Evolutionary conservation across 2,888 invertebrate species (phyloP), one percentile per base, ranked within the genome.

Genomic region (Pyralis farinalis): DNA sequence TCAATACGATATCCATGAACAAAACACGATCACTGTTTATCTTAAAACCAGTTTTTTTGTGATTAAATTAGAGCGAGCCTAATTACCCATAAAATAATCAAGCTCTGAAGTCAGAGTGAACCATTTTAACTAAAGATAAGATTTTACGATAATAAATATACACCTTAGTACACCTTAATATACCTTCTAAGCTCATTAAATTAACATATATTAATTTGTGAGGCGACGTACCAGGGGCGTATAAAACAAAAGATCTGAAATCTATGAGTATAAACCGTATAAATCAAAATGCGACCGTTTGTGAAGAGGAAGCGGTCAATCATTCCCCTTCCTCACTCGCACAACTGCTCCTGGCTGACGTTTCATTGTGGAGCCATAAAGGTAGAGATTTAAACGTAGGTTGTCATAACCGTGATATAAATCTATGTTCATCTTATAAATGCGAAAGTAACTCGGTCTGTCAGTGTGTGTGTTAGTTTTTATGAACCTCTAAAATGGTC

Each of bases 291-390:
- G 69, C 65, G 73, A 71, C 73, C 70, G 74, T 71, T 75, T 60
- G 65, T 66, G 69, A 71, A 61, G 67, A 84, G 85, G 85, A 84
- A 85, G 61, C 81, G 77, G 82, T 86, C 82, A 78, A 85, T 86
- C 85, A 86, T 79, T 71, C 74, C 75, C 75, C 77, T 76, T 77
- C 73, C 66, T 65, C 67, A 25, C 25, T 64, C 49, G 54, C 51
- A 60, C 66, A 63, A 63, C 63, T 68, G 68, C 62, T 57, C 32
- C 37, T 42, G 50, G 49, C 46, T 51, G 43, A 51, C 41, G 42
- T 53, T 53, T 47, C 22, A 11, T 16, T 25, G 40, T 38, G 8
- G 33, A 46, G 71, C 51, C 47, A 51, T 22, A 33, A 48, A 49
- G 39, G 3, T 0, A 40, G 58, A 51, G 62, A 32, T 4, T 31